Conservation (phyloP, 2,113 vertebrate species). For the Ptyas mucosa region DNA sequence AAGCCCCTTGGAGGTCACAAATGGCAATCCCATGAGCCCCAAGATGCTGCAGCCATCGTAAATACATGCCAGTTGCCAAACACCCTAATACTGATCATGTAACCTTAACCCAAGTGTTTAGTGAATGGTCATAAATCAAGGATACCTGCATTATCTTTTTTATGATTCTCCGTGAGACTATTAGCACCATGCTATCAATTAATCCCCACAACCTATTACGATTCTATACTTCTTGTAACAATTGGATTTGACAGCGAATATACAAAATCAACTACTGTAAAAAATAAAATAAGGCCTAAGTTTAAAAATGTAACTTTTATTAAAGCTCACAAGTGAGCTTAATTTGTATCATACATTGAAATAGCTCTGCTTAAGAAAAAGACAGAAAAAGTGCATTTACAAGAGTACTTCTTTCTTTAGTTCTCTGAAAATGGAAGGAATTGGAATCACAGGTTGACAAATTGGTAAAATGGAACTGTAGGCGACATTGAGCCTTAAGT, state of each 20-base stretch:
- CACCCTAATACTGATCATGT: background rate
- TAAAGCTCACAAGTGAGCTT: constrained; percentile 82
- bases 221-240: constrained; percentile 57
- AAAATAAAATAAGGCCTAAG: constrained; percentile 72
- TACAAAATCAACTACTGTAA: constrained; percentile 61
- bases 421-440: constrained; percentile 78
- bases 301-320: constrained; percentile 93
- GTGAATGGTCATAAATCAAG: background rate
- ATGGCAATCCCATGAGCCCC: background rate
- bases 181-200: background rate
- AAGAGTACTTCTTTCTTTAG: constrained; percentile 83
- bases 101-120: background rate
- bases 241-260: constrained; percentile 47
- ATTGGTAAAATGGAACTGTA: constrained; percentile 72
- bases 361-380: constrained; percentile 84
- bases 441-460: constrained; percentile 79
- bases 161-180: background rate
- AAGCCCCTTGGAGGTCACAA: background rate
- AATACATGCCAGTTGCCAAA: background rate
- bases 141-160: background rate
- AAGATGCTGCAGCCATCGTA: background rate
- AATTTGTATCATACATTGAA: constrained; percentile 83
- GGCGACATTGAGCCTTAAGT: constrained; percentile 72
- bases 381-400: constrained; percentile 81
- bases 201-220: constrained; percentile 45